Conservation (phyloP, 53 echinoderm and acorn worm genomes). For the Patiria pectinifera region DNA sequence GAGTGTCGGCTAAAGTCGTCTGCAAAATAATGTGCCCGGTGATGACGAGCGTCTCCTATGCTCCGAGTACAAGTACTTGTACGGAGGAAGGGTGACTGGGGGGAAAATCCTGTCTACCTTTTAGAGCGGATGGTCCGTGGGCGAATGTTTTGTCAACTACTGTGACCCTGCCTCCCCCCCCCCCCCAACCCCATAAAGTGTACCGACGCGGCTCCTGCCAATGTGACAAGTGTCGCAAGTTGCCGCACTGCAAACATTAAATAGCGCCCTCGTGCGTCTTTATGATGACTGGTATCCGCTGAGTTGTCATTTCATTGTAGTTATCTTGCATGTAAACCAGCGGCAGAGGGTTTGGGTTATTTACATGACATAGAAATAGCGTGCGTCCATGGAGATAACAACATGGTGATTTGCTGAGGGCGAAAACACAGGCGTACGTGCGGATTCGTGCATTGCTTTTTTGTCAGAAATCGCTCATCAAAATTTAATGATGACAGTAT, state of each 20-base stretch:
- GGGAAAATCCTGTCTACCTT: too few relatives aligned
- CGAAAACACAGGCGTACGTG: neutral
- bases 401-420: neutral
- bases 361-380: constrained; percentile 55
- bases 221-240: too few relatives aligned
- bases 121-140: too few relatives aligned
- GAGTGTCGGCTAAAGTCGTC: too few relatives aligned
- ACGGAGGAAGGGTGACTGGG: too few relatives aligned
- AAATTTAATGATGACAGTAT: neutral
- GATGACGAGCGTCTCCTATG: too few relatives aligned
- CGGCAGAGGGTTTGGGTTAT: neutral
- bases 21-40: too few relatives aligned
- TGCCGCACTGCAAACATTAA: neutral
- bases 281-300: constrained; percentile 10
- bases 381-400: constrained; percentile 66
- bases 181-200: too few relatives aligned
- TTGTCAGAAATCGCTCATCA: neutral
- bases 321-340: neutral
- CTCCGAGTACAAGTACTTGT: too few relatives aligned
- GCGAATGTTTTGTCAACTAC: too few relatives aligned
- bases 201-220: too few relatives aligned
- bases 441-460: neutral
- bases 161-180: too few relatives aligned
- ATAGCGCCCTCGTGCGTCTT: constrained; percentile 30
- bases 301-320: neutral